Conservation (phyloP, 2,797 vertebrate species). For the Chelon auratus region DNA sequence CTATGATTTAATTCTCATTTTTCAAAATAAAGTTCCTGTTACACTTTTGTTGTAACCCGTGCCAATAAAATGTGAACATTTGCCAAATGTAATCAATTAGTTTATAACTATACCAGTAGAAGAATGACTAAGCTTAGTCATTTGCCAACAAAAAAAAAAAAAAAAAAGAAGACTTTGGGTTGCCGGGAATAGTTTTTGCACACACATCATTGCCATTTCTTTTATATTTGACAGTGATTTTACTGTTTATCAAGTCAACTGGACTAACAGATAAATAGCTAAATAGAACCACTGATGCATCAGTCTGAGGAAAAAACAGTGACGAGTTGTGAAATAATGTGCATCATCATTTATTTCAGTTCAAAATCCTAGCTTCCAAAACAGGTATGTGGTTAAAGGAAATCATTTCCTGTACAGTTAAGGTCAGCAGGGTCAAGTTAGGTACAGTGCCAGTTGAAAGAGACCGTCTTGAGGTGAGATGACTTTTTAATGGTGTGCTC, state of each 20-base stretch:
- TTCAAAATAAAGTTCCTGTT: neutral
- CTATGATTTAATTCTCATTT: neutral
- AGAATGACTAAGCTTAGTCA: conserved; percentile 37
- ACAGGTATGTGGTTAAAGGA: conserved; percentile 86
- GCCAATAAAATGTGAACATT: conserved; percentile 8
- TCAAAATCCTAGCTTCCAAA: conserved; percentile 92
- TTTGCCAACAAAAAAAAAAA: conserved; percentile 17
- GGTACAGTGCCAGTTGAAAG: conserved; percentile 87
- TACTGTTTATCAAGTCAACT: neutral
- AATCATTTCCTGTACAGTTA: conserved; percentile 85
- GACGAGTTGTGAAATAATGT: conserved; percentile 82
- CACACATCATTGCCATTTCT: neutral
- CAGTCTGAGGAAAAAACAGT: conserved; percentile 37
- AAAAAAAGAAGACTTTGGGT: neutral
- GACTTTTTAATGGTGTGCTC: conserved; percentile 65
- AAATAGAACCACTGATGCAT: neutral
- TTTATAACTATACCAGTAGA: conserved; percentile 15
- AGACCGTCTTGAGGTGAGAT: conserved; percentile 76
- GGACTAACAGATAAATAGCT: too few species aligned
- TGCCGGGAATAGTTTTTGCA: neutral
- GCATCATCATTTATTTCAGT: conserved; percentile 96
- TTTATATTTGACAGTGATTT: neutral
- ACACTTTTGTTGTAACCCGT: conserved; percentile 7
- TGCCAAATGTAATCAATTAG: conserved; percentile 48
- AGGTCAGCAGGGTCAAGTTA: conserved; percentile 85